These are phyloP conservation scores for Pelodytes ibericus DNA, from an alignment of 2,797 vertebrate genomes.

Conservation along the genomic window DNA sequence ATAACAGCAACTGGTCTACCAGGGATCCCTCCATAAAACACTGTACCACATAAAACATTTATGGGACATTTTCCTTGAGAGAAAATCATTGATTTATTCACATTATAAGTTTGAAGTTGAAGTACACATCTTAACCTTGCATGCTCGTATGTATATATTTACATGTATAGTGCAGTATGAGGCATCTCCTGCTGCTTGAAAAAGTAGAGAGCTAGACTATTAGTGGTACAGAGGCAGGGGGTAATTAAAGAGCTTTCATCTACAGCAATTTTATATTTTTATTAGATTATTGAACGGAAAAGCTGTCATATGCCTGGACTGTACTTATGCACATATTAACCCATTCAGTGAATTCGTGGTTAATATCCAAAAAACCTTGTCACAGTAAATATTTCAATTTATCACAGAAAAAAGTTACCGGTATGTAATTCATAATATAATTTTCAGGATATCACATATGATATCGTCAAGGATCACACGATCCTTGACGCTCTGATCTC, in stretches of 20 bases:
- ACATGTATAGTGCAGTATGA: too few relatives aligned
- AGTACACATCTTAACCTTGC: not conserved
- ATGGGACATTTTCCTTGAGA: constrained; percentile 17
- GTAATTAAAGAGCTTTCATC: constrained; percentile 37
- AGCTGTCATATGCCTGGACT: constrained; percentile 4
- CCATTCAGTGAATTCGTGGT: too few relatives aligned
- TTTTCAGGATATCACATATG: too few relatives aligned
- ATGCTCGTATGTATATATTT: not conserved
- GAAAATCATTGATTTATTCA: constrained; percentile 38
- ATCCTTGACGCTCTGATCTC: too few relatives aligned
- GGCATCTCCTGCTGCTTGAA: not conserved
- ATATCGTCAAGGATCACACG: too few relatives aligned
- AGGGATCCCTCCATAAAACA: constrained; percentile 17
- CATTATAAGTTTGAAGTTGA: not conserved
- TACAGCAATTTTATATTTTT: constrained; percentile 12
- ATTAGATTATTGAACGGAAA: constrained; percentile 35
- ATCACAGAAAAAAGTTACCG: too few relatives aligned
- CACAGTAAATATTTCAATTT: too few relatives aligned
- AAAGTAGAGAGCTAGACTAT: constrained; percentile 13
- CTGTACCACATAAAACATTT: constrained; percentile 30
- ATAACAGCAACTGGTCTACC: constrained; percentile 3
- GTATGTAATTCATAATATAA: too few relatives aligned
- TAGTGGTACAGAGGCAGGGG: constrained; percentile 1
- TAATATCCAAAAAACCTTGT: too few relatives aligned
- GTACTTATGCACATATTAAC: not conserved